Evolutionary conservation across 1,140 invertebrate genomes (phyloP).

Genomic region (Drosophila littoralis): DNA sequence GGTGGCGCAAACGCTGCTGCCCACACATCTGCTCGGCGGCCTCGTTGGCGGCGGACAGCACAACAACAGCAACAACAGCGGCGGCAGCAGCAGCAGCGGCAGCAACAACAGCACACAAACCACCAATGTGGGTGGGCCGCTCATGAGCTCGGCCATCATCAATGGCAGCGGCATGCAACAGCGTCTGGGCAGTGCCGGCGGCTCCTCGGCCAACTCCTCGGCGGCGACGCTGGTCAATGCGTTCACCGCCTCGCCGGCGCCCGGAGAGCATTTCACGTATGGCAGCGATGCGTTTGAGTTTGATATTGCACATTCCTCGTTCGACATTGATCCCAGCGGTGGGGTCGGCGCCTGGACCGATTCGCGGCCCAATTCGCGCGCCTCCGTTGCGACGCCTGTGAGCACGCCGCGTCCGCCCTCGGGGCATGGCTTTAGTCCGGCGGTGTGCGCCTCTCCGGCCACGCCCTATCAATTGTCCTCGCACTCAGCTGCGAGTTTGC

Average conservation of each 20-base stretch:
- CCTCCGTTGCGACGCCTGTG: slow-evolving; percentile 80
- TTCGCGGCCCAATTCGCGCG: slow-evolving; percentile 81
- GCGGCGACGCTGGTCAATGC: slow-evolving; percentile 68
- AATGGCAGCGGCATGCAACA: slow-evolving; percentile 86
- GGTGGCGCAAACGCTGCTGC: slow-evolving; percentile 41
- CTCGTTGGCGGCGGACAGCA: slow-evolving; percentile 78
- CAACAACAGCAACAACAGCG: slow-evolving; percentile 39
- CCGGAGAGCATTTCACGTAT: slow-evolving; percentile 67
- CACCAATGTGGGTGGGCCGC: slow-evolving; percentile 86
- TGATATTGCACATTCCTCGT: slow-evolving; percentile 82
- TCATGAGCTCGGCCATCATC: slow-evolving; percentile 88
- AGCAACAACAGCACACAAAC: slow-evolving; percentile 63
- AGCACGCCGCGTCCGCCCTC: slow-evolving; percentile 81
- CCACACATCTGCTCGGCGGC: slow-evolving; percentile 68
- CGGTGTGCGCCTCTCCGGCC: slow-evolving; percentile 79
- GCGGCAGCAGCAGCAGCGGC: slow-evolving; percentile 85
- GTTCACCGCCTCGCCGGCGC: slow-evolving; percentile 71
- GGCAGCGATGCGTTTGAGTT: slow-evolving; percentile 77
- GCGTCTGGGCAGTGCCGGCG: slow-evolving; percentile 55
- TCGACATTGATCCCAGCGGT: slow-evolving; percentile 80
- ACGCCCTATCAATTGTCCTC: slow-evolving; percentile 82
- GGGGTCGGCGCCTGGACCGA: slow-evolving; percentile 76
- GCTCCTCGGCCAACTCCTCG: slow-evolving; percentile 65
- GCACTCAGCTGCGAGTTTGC: slow-evolving; percentile 78
- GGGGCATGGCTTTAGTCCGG: slow-evolving; percentile 83